phyloP scores from a whole-genome alignment of 2,797 vertebrate genomes.

The Pyrocephalus nanus region DNA sequence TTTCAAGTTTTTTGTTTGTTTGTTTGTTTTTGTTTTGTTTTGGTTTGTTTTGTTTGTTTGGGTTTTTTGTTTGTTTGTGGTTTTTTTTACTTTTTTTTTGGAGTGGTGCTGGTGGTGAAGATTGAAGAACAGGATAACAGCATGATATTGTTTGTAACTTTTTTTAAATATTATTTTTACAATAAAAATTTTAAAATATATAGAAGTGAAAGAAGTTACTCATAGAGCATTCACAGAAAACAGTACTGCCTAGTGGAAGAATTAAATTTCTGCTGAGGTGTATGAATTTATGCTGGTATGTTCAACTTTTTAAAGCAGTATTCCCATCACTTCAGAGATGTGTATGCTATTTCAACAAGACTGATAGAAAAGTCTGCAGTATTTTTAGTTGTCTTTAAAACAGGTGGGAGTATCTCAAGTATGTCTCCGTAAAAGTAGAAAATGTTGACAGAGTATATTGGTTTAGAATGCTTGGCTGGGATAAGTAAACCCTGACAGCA shows the following conservation, averaged over 20 bases:
- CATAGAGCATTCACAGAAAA: background rate
- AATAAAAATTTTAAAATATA: background rate
- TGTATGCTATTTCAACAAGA: background rate
- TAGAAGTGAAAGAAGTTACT: background rate
- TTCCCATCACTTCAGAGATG: background rate
- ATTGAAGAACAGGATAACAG: background rate
- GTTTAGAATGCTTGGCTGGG: background rate
- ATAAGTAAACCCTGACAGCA: background rate
- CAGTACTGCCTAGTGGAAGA: background rate
- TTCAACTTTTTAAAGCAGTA: background rate
- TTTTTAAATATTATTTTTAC: background rate
- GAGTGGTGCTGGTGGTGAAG: accelerated
- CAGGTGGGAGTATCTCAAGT: background rate
- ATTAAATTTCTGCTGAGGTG: background rate
- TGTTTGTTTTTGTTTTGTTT: no score
- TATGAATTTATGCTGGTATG: background rate
- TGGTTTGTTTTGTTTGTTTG: background rate
- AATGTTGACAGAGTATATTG: background rate
- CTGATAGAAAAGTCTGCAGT: background rate
- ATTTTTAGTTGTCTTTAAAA: background rate
- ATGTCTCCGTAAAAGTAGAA: background rate
- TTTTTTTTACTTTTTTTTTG: background rate
- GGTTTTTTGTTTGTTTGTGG: no score
- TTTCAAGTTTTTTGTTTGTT: background rate
- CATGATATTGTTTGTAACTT: background rate